Percentiles rank a stretch among this genome's conserved stretches.
These are phyloP conservation scores for Drosophila maculinotata DNA, from an alignment of 2,888 invertebrate species.

Conservation along the genomic window DNA sequence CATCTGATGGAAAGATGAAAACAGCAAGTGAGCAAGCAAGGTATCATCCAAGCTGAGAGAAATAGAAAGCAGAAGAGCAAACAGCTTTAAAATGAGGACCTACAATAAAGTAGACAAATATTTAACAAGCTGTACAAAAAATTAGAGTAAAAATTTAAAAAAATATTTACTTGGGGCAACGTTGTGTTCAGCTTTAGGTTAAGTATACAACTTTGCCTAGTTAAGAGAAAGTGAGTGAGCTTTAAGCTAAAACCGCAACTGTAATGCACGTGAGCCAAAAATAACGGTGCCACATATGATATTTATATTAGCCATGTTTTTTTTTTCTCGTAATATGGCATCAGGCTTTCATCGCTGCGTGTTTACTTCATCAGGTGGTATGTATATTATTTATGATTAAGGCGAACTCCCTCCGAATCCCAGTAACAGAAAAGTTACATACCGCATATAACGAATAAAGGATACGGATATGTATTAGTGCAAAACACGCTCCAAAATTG, in stretches of 20 bases:
- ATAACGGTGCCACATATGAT: slow-evolving; percentile 1
- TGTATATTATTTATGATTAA: slow-evolving; percentile 37
- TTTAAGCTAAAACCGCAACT: not conserved
- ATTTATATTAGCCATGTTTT: slow-evolving; percentile 10
- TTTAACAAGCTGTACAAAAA: too few species aligned
- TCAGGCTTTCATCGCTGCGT: slow-evolving; percentile 9
- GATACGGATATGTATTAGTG: slow-evolving; percentile 36
- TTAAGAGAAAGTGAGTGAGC: not conserved
- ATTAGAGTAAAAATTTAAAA: too few species aligned
- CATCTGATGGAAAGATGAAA: too few species aligned
- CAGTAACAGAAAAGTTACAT: slow-evolving; percentile 21
- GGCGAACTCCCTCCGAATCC: slow-evolving; percentile 22
- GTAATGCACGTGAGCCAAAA: not conserved
- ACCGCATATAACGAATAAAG: slow-evolving; percentile 9
- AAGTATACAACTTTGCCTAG: too few species aligned
- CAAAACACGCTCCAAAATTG: slow-evolving; percentile 57
- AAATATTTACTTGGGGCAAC: too few species aligned
- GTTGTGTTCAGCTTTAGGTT: too few species aligned
- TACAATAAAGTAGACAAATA: too few species aligned
- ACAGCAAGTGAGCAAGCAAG: too few species aligned
- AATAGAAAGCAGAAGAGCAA: too few species aligned
- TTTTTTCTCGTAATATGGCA: slow-evolving; percentile 13
- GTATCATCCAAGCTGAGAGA: too few species aligned
- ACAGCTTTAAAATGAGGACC: too few species aligned
- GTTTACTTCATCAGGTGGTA: slow-evolving; percentile 23